Evolutionary conservation across 2,113 vertebrate species (phyloP).

Genomic region (Colossoma macropomum): DNA sequence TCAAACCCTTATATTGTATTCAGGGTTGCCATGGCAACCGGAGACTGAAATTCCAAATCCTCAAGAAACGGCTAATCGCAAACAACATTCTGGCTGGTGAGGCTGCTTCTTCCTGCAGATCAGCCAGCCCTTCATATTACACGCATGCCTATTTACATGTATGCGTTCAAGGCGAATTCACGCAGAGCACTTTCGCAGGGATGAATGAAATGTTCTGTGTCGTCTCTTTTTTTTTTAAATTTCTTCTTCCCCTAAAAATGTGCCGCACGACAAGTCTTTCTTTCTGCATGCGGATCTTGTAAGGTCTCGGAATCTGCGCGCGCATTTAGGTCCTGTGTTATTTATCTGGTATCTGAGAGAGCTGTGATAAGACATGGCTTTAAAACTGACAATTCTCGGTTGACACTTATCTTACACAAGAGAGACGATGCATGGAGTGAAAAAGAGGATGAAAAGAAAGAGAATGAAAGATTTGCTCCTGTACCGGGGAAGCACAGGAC

Average conservation of each 20-base stretch:
- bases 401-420: slow-evolving; percentile 74
- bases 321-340: slow-evolving; percentile 66
- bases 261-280: background rate
- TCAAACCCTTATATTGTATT: slow-evolving; percentile 75
- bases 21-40: slow-evolving; percentile 75
- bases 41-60: slow-evolving; percentile 72
- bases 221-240: background rate
- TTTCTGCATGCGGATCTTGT: background rate
- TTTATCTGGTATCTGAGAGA: slow-evolving; percentile 83
- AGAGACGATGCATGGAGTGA: slow-evolving; percentile 71
- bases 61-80: slow-evolving; percentile 68
- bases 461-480: slow-evolving; percentile 56
- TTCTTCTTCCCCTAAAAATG: background rate
- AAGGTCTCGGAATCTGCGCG: background rate
- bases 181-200: background rate
- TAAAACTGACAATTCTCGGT: slow-evolving; percentile 72
- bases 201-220: slow-evolving; percentile 27
- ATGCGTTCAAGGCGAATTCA: slow-evolving; percentile 32
- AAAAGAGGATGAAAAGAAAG: slow-evolving; percentile 48
- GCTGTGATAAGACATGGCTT: slow-evolving; percentile 73
- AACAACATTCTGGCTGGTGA: slow-evolving; percentile 65
- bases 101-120: slow-evolving; percentile 68
- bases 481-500: slow-evolving; percentile 56
- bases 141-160: slow-evolving; percentile 29
- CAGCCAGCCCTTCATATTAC: slow-evolving; percentile 29